Evolutionary conservation across 2,888 invertebrate genomes (phyloP).

Genomic region (Hartigia nigra): DNA sequence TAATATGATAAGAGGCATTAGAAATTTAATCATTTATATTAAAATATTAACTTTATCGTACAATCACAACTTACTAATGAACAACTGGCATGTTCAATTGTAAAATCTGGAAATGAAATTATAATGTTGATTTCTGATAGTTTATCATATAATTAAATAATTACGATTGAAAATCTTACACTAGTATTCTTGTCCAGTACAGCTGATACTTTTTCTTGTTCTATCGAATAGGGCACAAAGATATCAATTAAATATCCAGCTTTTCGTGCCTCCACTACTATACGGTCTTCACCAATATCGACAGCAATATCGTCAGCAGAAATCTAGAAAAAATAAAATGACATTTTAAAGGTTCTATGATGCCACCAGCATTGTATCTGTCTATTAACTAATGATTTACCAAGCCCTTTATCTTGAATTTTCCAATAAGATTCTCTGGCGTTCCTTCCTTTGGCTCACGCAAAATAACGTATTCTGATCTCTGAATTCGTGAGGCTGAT

Average conservation of each 20-base stretch:
- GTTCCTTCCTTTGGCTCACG: constrained; percentile 69
- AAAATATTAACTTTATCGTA: background rate
- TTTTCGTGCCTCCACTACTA: constrained; percentile 75
- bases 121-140: background rate
- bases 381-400: constrained; percentile 54
- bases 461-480: constrained; percentile 47
- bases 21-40: background rate
- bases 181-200: constrained; percentile 69
- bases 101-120: constrained; percentile 47
- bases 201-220: constrained; percentile 69
- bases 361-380: no score
- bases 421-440: constrained; percentile 70
- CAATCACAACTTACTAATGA: background rate
- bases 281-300: constrained; percentile 81
- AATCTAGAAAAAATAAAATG: constrained; percentile 64
- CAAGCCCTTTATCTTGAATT: constrained; percentile 72
- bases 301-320: constrained; percentile 73
- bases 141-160: background rate
- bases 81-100: constrained; percentile 50
- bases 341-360: constrained; percentile 15
- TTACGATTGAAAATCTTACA: constrained; percentile 55
- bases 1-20: background rate
- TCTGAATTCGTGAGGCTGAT: background rate
- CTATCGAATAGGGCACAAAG: constrained; percentile 75
- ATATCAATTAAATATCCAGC: constrained; percentile 75